Percentiles rank a stretch among this genome's conserved stretches.
These are phyloP conservation scores for Xanthia icteritia DNA, from an alignment of 2,888 invertebrate species.

Conservation along the genomic window DNA sequence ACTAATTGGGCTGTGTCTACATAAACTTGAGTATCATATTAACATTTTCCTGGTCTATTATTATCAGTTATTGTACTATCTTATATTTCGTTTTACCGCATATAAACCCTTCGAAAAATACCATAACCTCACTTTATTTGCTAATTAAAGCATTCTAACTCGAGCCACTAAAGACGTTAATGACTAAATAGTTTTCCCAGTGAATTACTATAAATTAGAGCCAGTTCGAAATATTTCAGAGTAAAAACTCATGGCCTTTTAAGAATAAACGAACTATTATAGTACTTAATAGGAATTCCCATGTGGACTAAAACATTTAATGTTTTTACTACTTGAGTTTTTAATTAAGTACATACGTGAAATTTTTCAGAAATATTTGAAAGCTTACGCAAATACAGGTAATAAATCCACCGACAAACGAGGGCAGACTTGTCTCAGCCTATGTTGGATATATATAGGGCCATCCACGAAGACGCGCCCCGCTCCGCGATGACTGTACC, in stretches of 20 bases:
- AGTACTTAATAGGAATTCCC: neutral
- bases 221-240: conserved; percentile 28
- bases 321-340: too few relatives aligned
- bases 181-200: conserved; percentile 23
- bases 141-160: conserved; percentile 26
- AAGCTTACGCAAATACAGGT: too few relatives aligned
- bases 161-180: conserved; percentile 16
- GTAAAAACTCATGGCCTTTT: conserved; percentile 8
- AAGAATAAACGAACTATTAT: conserved; percentile 19
- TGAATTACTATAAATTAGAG: conserved; percentile 24
- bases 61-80: too few relatives aligned
- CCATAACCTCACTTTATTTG: conserved; percentile 1
- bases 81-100: neutral
- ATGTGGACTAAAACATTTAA: neutral
- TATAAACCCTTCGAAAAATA: neutral
- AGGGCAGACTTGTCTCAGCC: too few relatives aligned
- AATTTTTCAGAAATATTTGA: neutral
- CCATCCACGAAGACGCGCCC: too few relatives aligned
- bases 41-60: neutral
- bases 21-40: too few relatives aligned
- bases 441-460: too few relatives aligned
- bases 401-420: too few relatives aligned
- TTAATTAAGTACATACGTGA: too few relatives aligned
- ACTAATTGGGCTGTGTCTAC: neutral
- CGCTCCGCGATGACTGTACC: too few relatives aligned